Evolutionary conservation across 2,888 invertebrate genomes (phyloP).

Genomic region (Hemicrepidius hirtus): DNA sequence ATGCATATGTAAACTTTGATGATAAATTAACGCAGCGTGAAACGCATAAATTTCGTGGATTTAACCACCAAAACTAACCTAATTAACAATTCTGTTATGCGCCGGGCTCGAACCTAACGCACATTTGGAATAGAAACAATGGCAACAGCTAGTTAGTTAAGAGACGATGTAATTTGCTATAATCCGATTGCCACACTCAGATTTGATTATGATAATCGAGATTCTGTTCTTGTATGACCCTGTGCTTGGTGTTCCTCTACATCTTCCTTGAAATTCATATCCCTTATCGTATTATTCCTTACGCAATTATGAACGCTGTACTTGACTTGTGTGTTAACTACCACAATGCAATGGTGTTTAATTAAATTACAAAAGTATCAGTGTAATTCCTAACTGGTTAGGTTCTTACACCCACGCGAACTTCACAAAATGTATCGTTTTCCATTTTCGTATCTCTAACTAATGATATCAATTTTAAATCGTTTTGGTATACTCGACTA

Average conservation of each 20-base stretch:
- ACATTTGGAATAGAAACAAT: slow-evolving; percentile 59
- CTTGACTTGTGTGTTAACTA: slow-evolving; percentile 48
- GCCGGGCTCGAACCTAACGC: slow-evolving; percentile 54
- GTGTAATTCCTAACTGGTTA: background rate
- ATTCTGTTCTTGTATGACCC: slow-evolving; percentile 60
- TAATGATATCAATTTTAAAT: slow-evolving; percentile 29
- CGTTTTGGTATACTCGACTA: slow-evolving; percentile 9
- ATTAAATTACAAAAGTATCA: slow-evolving; percentile 20
- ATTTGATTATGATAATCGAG: slow-evolving; percentile 70
- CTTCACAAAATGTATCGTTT: slow-evolving; percentile 4
- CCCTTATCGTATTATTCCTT: slow-evolving; percentile 52
- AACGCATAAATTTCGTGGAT: slow-evolving; percentile 59
- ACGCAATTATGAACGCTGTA: slow-evolving; percentile 50
- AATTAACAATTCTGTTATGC: slow-evolving; percentile 58
- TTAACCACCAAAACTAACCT: slow-evolving; percentile 58
- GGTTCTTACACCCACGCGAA: background rate
- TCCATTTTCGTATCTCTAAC: slow-evolving; percentile 16
- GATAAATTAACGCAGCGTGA: slow-evolving; percentile 53
- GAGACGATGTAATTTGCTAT: slow-evolving; percentile 68
- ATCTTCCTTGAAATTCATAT: slow-evolving; percentile 58
- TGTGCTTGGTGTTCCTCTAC: slow-evolving; percentile 41
- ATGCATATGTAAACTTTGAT: slow-evolving; percentile 50
- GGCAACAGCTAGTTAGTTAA: slow-evolving; percentile 68
- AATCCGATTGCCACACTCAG: slow-evolving; percentile 68
- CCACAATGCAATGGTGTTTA: slow-evolving; percentile 40